These are phyloP conservation scores for Belgica antarctica DNA, from an alignment of 2,888 invertebrate species.

Conservation along the genomic window DNA sequence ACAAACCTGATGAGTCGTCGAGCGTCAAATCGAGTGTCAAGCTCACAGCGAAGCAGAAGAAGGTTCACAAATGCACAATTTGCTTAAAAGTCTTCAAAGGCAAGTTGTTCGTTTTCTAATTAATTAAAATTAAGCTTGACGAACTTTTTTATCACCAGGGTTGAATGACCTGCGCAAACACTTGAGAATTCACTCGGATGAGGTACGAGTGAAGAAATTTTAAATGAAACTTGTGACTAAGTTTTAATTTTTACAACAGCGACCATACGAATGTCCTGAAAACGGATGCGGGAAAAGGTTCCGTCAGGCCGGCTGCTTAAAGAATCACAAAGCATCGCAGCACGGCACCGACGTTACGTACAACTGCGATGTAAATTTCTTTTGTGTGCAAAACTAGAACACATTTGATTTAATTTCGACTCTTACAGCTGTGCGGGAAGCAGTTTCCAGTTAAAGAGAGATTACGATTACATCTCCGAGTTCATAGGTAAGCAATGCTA, in stretches of 20 bases:
- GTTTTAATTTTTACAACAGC: constrained; percentile 46
- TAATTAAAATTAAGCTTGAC: background rate
- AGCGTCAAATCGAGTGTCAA: background rate
- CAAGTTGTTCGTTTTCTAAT: background rate
- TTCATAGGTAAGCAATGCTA: constrained; percentile 56
- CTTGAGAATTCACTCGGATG: constrained; percentile 64
- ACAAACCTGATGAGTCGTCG: constrained; percentile 29
- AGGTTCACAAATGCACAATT: constrained; percentile 35
- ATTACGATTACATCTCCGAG: constrained; percentile 68
- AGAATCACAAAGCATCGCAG: constrained; percentile 59
- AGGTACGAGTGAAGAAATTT: too few species aligned
- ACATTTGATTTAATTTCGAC: constrained; percentile 40
- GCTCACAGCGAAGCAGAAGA: constrained; percentile 13
- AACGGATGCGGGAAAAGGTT: constrained; percentile 63
- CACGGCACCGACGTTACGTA: constrained; percentile 50
- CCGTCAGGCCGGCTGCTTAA: constrained; percentile 63
- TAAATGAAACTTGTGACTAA: background rate
- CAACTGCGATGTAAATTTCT: constrained; percentile 20
- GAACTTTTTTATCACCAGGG: constrained; percentile 50
- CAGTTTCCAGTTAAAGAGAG: constrained; percentile 74
- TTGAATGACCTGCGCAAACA: constrained; percentile 68
- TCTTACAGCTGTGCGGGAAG: constrained; percentile 66
- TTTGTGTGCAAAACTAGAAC: background rate
- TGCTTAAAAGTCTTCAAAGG: constrained; percentile 38
- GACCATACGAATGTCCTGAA: constrained; percentile 61